These are phyloP conservation scores for Sepiola atlantica DNA, from an alignment of 2,888 invertebrate genomes.

Conservation along the genomic window DNA sequence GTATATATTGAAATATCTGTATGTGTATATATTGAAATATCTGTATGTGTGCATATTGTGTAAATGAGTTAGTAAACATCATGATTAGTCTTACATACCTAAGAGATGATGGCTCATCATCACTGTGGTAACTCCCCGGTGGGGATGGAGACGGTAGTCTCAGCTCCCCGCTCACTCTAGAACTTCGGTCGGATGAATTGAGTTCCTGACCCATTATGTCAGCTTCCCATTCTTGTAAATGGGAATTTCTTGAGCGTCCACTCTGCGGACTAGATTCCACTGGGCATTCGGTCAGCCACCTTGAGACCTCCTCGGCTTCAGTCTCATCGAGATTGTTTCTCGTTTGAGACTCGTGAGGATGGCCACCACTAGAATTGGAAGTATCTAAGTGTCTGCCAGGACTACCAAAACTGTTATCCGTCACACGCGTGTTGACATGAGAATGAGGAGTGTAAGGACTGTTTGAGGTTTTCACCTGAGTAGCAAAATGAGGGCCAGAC, in stretches of 20 bases:
- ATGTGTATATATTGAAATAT: too few relatives aligned
- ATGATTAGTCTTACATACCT: slow-evolving; percentile 52
- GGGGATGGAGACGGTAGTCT: slow-evolving; percentile 62
- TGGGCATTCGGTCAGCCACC: slow-evolving; percentile 25
- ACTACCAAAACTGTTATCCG: background rate
- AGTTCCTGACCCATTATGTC: slow-evolving; percentile 34
- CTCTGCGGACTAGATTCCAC: slow-evolving; percentile 37
- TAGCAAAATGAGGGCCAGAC: slow-evolving; percentile 21
- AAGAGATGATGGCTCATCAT: slow-evolving; percentile 58
- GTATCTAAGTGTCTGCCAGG: slow-evolving; percentile 32
- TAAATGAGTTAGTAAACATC: background rate
- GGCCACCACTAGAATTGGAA: background rate
- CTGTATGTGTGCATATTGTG: background rate
- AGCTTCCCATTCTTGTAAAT: slow-evolving; percentile 24
- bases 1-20: background rate
- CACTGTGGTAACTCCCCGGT: slow-evolving; percentile 65
- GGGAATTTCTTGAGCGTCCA: slow-evolving; percentile 18
- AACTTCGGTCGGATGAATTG: slow-evolving; percentile 37
- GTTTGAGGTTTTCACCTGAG: background rate
- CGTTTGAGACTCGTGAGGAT: background rate
- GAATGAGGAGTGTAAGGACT: background rate
- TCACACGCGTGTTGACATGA: background rate
- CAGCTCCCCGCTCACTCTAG: slow-evolving; percentile 50
- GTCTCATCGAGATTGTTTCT: background rate
- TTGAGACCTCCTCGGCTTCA: slow-evolving; percentile 32